Base-by-base conservation (phyloP, 1,140 invertebrate genomes). In the Panagrolaimus sp. region DNA sequence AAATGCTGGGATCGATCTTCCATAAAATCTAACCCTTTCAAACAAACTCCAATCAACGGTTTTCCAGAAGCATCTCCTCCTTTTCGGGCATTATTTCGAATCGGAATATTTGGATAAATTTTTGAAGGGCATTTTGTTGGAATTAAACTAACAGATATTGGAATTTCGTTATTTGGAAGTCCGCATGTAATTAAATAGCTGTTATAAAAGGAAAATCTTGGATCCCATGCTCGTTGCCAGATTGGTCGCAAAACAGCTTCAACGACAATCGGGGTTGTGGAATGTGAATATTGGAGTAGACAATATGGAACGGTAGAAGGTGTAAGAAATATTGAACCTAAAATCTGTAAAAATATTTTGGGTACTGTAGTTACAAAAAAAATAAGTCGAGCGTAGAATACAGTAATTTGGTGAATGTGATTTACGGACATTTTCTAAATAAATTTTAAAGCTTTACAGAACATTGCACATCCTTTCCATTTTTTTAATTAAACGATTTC, bases 1-100 rank as follows among this genome's bases (percentile, higher is more conserved):
- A 96, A 84, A 13, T 91, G 85, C 0, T 93, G 90, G 0, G 91
- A 92, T 0, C 94, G 83, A 83, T 96, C 93, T 77, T 93, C 91
- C 0, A 92, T 86, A 74, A 95, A 95, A 82, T 95, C 92, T 13
- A 96, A 84, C 87, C 93, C 86, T 82, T 96, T 96, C 16, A 96
- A 92, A 81, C 93, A 96, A 0, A 96, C 92, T 0, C 92, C 92
- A 82, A 96, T 70, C 45, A 68, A 73, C 11, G 9, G 9, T 11
- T 23, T 51, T 16, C 31, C 11, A 43, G 45, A 63, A 69, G n/a
- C n/a, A n/a, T n/a, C n/a, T n/a, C 11, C 13, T 44, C 9, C 2
- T 9, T 5, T 27, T 23, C 23, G 47, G 66, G 27, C 8, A 63
- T 9, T 62, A 57, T 51, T 47, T 31, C 9, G 63, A 51, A 57